A percentile compares a stretch with the other conserved stretches of the same genome.
These are phyloP conservation scores for Tricholaema leucomelas DNA, from an alignment of 2,113 vertebrate species.

Conservation along the genomic window DNA sequence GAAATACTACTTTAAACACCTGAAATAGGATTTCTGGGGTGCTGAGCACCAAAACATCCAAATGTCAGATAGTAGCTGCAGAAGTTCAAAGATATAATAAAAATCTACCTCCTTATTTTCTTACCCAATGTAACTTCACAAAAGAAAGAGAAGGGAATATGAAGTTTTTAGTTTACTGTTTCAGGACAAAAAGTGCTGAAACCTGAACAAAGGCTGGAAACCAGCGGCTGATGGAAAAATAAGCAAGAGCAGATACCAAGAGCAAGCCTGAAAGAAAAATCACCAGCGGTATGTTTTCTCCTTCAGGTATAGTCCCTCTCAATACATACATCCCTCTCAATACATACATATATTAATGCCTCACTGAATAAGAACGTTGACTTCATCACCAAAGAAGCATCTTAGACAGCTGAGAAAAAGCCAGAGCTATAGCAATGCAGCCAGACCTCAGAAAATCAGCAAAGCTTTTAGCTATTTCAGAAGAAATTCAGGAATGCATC, in stretches of 20 bases:
- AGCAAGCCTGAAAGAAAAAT: not conserved
- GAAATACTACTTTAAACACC: slow-evolving; percentile 25
- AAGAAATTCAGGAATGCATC: not conserved
- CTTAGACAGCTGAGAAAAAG: not conserved
- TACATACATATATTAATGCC: fast-evolving
- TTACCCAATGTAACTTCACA: not conserved
- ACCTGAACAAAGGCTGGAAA: not conserved
- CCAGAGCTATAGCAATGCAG: not conserved
- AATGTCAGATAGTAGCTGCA: not conserved
- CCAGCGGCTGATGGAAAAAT: not conserved
- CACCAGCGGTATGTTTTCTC: not conserved
- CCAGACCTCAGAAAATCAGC: not conserved
- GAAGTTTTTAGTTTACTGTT: not conserved
- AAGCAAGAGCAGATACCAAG: not conserved
- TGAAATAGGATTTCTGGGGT: slow-evolving; percentile 8
- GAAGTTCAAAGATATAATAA: not conserved
- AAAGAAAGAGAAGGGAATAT: not conserved
- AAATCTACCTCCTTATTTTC: not conserved
- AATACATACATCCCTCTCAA: not conserved
- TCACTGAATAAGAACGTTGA: not conserved
- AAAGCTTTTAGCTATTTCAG: not conserved
- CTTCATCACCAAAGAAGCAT: not conserved
- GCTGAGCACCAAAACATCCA: not conserved
- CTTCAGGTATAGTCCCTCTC: not conserved
- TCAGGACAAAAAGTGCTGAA: not conserved